phyloP scores from a whole-genome alignment of 37 sponge, comb jelly and placozoan species.

The Haliclona indistincta region DNA sequence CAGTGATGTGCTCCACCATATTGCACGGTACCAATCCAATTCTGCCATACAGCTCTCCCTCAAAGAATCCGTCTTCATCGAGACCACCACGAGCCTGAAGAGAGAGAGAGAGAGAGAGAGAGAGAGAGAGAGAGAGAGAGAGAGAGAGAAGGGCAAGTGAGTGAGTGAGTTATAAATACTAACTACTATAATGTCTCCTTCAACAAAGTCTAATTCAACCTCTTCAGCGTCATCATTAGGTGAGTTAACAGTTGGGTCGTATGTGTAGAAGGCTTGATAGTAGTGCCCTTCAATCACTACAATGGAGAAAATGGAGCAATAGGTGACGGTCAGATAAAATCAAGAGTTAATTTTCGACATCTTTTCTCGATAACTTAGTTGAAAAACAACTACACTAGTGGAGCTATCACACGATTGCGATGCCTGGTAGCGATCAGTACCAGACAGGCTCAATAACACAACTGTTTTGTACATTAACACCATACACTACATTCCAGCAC shows the following conservation, averaged over 20 bases:
- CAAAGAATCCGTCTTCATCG: constrained; percentile 56
- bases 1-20: constrained; percentile 46
- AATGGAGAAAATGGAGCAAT: not conserved
- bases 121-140: not conserved
- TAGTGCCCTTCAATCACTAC: not conserved
- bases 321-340: not conserved
- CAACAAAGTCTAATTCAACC: constrained; percentile 38
- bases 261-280: constrained; percentile 43
- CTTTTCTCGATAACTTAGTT: not conserved
- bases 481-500: too few species aligned
- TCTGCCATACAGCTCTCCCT: constrained; percentile 15
- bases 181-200: constrained; percentile 53
- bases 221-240: constrained; percentile 42
- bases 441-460: too few species aligned
- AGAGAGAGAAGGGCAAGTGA: not conserved
- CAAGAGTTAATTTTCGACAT: not conserved
- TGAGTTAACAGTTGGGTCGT: constrained; percentile 43
- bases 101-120: constrained; percentile 8
- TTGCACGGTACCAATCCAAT: constrained; percentile 51
- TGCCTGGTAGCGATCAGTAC: too few species aligned
- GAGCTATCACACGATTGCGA: too few species aligned
- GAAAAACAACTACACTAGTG: not conserved
- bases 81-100: constrained; percentile 16
- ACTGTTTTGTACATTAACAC: too few species aligned
- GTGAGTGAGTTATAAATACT: not conserved